Evolutionary conservation across 2,888 invertebrate species (phyloP).

Genomic region (Anagyrus pseudococci): DNA sequence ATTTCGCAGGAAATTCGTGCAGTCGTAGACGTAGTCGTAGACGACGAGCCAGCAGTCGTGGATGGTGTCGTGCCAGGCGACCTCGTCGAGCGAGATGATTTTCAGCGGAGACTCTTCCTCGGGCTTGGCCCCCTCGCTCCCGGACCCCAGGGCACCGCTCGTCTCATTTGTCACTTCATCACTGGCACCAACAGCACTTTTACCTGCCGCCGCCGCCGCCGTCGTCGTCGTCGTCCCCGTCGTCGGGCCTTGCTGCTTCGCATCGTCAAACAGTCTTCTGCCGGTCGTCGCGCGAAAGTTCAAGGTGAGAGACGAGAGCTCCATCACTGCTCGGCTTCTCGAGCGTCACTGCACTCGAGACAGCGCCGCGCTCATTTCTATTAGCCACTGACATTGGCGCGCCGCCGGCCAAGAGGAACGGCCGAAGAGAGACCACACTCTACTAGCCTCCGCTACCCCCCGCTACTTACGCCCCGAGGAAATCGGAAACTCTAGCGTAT

Average conservation of each 20-base stretch:
- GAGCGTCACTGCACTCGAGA: too few relatives aligned
- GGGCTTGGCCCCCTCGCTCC: not conserved
- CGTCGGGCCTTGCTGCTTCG: not conserved
- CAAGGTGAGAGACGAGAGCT: not conserved
- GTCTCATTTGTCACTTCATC: too few relatives aligned
- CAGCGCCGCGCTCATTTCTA: not conserved
- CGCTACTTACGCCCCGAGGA: not conserved
- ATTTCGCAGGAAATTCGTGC: slow-evolving; percentile 77
- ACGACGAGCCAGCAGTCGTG: slow-evolving; percentile 87
- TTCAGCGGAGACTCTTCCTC: slow-evolving; percentile 40
- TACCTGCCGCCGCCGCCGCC: not conserved
- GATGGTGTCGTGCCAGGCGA: slow-evolving; percentile 75
- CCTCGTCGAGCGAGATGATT: slow-evolving; percentile 75
- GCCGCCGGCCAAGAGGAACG: not conserved
- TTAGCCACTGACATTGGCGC: not conserved
- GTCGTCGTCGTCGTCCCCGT: not conserved
- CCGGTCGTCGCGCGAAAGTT: not conserved
- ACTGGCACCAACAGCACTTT: too few relatives aligned
- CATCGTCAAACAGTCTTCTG: not conserved
- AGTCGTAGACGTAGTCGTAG: slow-evolving; percentile 85
- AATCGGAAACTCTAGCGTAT: not conserved
- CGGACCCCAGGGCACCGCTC: too few relatives aligned
- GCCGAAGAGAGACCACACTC: not conserved
- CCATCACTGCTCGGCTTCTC: too few relatives aligned
- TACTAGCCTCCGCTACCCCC: too few relatives aligned